Percentiles rank a stretch among this genome's conserved stretches.
Conservation (phyloP, 2,797 vertebrate genomes). For the Cryptoprocta ferox region DNA sequence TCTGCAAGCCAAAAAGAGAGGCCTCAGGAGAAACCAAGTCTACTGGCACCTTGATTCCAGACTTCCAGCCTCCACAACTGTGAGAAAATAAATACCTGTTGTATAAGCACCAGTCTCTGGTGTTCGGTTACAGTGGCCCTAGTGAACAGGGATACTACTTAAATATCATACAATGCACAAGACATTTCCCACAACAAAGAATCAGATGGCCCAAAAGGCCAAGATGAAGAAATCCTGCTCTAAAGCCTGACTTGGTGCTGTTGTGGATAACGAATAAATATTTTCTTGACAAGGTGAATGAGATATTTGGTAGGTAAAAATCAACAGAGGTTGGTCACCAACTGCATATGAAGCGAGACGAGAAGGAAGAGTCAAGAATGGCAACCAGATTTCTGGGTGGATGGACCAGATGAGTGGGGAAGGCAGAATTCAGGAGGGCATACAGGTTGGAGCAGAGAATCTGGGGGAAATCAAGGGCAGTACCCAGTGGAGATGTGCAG, state of each 20-base stretch:
- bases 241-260: not conserved
- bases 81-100: not conserved
- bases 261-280: not conserved
- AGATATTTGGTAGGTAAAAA: not conserved
- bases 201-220: not conserved
- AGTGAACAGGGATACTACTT: not conserved
- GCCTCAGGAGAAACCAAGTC: not conserved
- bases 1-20: not conserved
- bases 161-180: not conserved
- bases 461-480: not conserved
- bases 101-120: not conserved
- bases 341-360: not conserved
- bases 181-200: not conserved
- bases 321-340: not conserved
- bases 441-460: not conserved
- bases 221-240: not conserved
- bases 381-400: not conserved
- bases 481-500: not conserved
- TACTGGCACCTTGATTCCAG: not conserved
- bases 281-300: not conserved
- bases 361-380: not conserved
- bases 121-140: not conserved
- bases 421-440: not conserved
- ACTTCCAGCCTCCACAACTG: not conserved
- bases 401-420: not conserved